These are phyloP conservation scores for Eulithis prunata DNA, from an alignment of 2,888 invertebrate genomes.

Conservation along the genomic window DNA sequence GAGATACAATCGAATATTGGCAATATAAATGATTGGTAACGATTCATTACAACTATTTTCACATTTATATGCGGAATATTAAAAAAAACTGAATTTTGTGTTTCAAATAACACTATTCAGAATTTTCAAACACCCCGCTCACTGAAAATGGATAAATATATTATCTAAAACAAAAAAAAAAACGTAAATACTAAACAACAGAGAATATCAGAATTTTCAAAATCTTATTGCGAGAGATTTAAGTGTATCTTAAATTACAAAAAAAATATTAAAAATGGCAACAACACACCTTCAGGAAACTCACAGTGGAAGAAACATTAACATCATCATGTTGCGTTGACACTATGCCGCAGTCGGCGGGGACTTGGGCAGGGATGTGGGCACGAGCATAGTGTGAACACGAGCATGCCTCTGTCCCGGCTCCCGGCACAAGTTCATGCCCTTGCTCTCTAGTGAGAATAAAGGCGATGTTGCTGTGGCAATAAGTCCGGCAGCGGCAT, in stretches of 20 bases:
- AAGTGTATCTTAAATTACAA: constrained; percentile 31
- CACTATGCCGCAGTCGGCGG: too few relatives aligned
- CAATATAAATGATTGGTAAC: constrained; percentile 41
- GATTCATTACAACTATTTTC: constrained; percentile 36
- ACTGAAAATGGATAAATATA: constrained; percentile 35
- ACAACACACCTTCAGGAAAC: constrained; percentile 34
- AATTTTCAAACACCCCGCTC: constrained; percentile 31
- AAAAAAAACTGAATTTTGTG: constrained; percentile 20
- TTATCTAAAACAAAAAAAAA: constrained; percentile 41
- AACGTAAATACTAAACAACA: constrained; percentile 46
- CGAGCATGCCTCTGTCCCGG: too few relatives aligned
- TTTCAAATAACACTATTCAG: constrained; percentile 6
- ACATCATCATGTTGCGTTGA: background rate
- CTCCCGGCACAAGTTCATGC: too few relatives aligned
- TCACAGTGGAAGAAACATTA: constrained; percentile 18
- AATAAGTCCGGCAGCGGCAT: too few relatives aligned
- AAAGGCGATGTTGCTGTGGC: too few relatives aligned
- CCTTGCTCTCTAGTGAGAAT: too few relatives aligned
- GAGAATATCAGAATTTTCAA: constrained; percentile 45
- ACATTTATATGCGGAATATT: constrained; percentile 17
- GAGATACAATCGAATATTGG: constrained; percentile 38
- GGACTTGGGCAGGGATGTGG: too few relatives aligned
- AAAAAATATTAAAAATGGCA: constrained; percentile 42
- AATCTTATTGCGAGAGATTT: constrained; percentile 40
- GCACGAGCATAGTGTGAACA: too few relatives aligned